Percentiles rank a stretch among this genome's conserved stretches.
Conservation (phyloP, 2,888 invertebrate species). For the Synergus itoensis region DNA sequence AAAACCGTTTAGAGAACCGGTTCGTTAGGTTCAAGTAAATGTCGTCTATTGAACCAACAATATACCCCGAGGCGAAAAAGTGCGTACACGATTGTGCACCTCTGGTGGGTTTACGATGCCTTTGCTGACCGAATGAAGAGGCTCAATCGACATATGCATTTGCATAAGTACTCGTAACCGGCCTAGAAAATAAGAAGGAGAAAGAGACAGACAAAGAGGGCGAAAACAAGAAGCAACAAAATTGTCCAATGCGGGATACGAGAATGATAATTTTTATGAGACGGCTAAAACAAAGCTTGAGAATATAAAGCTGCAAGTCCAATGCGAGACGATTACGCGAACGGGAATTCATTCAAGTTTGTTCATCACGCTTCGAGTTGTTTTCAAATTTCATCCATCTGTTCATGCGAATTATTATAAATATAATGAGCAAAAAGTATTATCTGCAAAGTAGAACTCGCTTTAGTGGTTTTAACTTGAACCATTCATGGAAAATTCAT, state of each 20-base stretch:
- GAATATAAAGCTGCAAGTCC: background rate
- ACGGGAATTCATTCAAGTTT: conserved; percentile 37
- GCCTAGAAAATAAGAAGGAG: background rate
- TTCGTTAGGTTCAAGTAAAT: conserved; percentile 33
- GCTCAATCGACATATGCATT: conserved; percentile 3
- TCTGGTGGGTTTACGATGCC: background rate
- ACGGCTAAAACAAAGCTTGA: conserved; percentile 2
- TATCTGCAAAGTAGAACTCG: no score
- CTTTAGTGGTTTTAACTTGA: no score
- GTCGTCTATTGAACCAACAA: conserved; percentile 26
- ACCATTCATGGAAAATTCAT: no score
- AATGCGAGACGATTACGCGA: conserved; percentile 10
- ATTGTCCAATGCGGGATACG: background rate
- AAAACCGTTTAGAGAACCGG: conserved; percentile 37
- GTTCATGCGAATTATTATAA: no score
- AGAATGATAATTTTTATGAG: conserved; percentile 27
- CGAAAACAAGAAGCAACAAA: conserved; percentile 4
- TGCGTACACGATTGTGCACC: conserved; percentile 20
- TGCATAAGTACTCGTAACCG: conserved; percentile 39
- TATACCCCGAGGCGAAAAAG: conserved; percentile 17
- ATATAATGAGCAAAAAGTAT: no score
- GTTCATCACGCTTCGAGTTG: conserved; percentile 23
- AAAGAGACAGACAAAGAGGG: conserved; percentile 26
- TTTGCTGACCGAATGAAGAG: conserved; percentile 15
- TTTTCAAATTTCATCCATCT: no score